Base-by-base conservation (phyloP, 1,140 invertebrate species). In the Zaprionus lachaisei region DNA sequence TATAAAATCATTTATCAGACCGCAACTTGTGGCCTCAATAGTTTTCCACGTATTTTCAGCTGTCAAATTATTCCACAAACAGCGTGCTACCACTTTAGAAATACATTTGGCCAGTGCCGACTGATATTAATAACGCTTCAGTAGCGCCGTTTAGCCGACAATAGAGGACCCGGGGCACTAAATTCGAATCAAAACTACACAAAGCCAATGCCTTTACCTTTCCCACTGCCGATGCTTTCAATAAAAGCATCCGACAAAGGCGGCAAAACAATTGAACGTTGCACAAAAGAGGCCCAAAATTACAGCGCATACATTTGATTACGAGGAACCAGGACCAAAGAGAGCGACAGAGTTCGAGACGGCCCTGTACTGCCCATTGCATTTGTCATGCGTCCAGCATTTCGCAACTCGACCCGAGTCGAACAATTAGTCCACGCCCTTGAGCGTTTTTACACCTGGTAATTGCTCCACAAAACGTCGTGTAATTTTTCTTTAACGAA, bases 401-500 rank as follows among this genome's bases (percentile, higher is more conserved):
- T 87, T 83, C 64, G 71, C 74, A 81, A 79, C 37, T 72, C 34
- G 68, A 15, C 60, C 69, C 68, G 60, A 72, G 69, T 69, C 68
- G 74, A 81, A 91, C 86, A 90, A 90, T 90, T 90, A 91, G 86
- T 90, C 63, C 64, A 90, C 85, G 83, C 83, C 82, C 83, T 69
- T 70, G 83, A 79, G 71, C 66, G 51, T 68, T 72, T 79, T 89
- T 89, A 87, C 84, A 87, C 85, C 85, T 90, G 86, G 85, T 91
- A 90, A 90, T 90, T 91, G 85, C 82, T 85, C 77, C 86, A 84
- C 80, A 81, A 83, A 85, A 90, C 84, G 81, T 82, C 72, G 56
- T 82, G 81, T 90, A 91, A 90, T 90, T 91, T 89, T 80, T 73
- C 84, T 81, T 89, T 81, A 89, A 89, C 85, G 79, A 79, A 84